A percentile compares a stretch with the other conserved stretches of the same genome.
phyloP scores from a whole-genome alignment of 1,140 invertebrate genomes.

The Ladona fulva region DNA sequence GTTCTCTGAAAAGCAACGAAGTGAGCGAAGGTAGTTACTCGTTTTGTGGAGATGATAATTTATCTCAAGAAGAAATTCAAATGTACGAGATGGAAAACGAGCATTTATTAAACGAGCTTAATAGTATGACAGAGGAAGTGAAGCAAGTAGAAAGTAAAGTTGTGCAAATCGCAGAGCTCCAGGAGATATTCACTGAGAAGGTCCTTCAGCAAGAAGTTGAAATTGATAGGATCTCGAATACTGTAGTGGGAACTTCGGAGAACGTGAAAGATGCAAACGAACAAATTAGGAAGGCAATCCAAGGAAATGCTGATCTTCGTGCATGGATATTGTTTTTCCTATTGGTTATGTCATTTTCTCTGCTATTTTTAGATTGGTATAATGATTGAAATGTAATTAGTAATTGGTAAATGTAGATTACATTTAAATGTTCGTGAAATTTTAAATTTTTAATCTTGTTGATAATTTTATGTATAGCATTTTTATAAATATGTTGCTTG shows the following conservation, averaged over 20 bases:
- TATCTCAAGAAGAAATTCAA: slow-evolving; percentile 81
- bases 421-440: neutral
- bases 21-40: slow-evolving; percentile 27
- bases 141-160: slow-evolving; percentile 86
- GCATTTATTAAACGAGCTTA: slow-evolving; percentile 74
- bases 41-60: slow-evolving; percentile 18
- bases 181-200: slow-evolving; percentile 95
- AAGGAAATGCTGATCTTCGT: slow-evolving; percentile 87
- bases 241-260: slow-evolving; percentile 82
- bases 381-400: slow-evolving; percentile 61
- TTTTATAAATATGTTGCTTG: neutral
- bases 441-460: neutral
- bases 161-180: slow-evolving; percentile 89
- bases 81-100: slow-evolving; percentile 82
- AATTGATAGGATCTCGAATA: slow-evolving; percentile 78
- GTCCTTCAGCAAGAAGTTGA: slow-evolving; percentile 92
- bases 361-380: slow-evolving; percentile 97
- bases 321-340: slow-evolving; percentile 94
- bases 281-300: slow-evolving; percentile 91
- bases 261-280: slow-evolving; percentile 95
- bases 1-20: slow-evolving; percentile 28
- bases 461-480: neutral
- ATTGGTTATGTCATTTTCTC: slow-evolving; percentile 88
- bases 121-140: slow-evolving; percentile 61
- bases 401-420: neutral